Evolutionary conservation across 2,888 invertebrate species (phyloP).

Genomic region (Nebria salina): DNA sequence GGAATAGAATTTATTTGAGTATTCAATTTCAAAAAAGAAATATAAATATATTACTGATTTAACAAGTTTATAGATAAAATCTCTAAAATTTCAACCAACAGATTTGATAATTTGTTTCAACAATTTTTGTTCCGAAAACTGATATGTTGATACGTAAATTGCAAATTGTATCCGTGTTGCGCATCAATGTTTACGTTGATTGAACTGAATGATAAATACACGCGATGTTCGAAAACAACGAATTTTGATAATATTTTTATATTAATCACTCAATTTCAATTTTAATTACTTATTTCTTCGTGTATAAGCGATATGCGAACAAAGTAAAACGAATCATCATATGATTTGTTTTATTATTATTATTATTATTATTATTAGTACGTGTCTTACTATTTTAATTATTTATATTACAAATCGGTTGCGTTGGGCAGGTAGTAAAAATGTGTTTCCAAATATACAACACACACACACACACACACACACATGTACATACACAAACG

Average conservation of each 20-base stretch:
- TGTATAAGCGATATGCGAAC: slow-evolving; percentile 41
- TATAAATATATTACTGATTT: slow-evolving; percentile 2
- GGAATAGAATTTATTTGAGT: not conserved
- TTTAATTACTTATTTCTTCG: slow-evolving; percentile 27
- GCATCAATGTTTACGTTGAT: not conserved
- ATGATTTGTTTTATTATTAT: slow-evolving; percentile 8
- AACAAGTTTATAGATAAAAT: slow-evolving; percentile 34
- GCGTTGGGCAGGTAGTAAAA: not conserved
- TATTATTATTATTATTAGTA: slow-evolving; percentile 1
- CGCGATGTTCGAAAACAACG: slow-evolving; percentile 41
- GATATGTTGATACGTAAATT: slow-evolving; percentile 34
- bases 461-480: too few relatives aligned
- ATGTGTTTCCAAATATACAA: not conserved
- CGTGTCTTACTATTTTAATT: slow-evolving; percentile 17
- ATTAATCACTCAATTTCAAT: slow-evolving; percentile 44
- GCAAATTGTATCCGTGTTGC: not conserved
- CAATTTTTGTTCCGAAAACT: slow-evolving; percentile 32
- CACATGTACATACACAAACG: too few relatives aligned
- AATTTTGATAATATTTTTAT: slow-evolving; percentile 33
- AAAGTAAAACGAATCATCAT: slow-evolving; percentile 25
- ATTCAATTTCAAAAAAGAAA: not conserved
- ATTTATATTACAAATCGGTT: not conserved
- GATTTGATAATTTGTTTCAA: slow-evolving; percentile 40
- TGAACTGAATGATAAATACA: slow-evolving; percentile 3
- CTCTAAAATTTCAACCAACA: slow-evolving; percentile 40